These are phyloP conservation scores for Lucinisca nassula DNA, from an alignment of 2,888 invertebrate genomes.

Conservation along the genomic window DNA sequence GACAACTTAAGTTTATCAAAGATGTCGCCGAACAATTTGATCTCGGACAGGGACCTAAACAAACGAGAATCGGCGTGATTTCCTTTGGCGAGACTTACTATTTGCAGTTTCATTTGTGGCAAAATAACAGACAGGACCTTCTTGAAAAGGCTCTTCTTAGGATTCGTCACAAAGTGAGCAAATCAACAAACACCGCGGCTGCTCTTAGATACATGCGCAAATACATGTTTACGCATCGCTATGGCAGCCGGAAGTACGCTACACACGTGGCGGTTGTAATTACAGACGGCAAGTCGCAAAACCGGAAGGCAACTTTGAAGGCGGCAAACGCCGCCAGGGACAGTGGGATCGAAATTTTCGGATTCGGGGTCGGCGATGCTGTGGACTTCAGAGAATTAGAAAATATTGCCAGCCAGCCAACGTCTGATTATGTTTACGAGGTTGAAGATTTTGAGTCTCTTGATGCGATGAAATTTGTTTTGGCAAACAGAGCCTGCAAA, in stretches of 20 bases:
- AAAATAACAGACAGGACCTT: constrained; percentile 56
- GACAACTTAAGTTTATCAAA: constrained; percentile 70
- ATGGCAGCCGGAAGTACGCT: constrained; percentile 64
- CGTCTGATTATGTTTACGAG: constrained; percentile 53
- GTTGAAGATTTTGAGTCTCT: constrained; percentile 57
- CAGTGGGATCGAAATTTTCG: constrained; percentile 71
- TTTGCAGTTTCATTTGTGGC: constrained; percentile 70
- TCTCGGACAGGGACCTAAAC: constrained; percentile 61
- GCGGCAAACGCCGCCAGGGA: constrained; percentile 59
- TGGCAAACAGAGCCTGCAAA: constrained; percentile 61
- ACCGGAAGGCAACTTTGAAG: constrained; percentile 48
- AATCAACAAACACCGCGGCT: constrained; percentile 65
- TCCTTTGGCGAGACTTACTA: constrained; percentile 67
- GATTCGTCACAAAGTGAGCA: constrained; percentile 64
- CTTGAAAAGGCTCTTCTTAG: constrained; percentile 55
- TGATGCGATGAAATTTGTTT: constrained; percentile 51
- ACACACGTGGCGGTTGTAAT: constrained; percentile 72
- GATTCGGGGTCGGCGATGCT: constrained; percentile 71
- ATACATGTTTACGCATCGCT: constrained; percentile 70
- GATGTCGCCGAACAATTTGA: constrained; percentile 70
- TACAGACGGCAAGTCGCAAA: constrained; percentile 73
- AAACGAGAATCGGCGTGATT: constrained; percentile 71
- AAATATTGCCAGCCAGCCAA: constrained; percentile 54
- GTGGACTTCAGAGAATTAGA: constrained; percentile 62
- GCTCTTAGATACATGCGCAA: constrained; percentile 61